Base-by-base conservation (phyloP, 2,797 vertebrate genomes). In the Gymnopithys bicolor region DNA sequence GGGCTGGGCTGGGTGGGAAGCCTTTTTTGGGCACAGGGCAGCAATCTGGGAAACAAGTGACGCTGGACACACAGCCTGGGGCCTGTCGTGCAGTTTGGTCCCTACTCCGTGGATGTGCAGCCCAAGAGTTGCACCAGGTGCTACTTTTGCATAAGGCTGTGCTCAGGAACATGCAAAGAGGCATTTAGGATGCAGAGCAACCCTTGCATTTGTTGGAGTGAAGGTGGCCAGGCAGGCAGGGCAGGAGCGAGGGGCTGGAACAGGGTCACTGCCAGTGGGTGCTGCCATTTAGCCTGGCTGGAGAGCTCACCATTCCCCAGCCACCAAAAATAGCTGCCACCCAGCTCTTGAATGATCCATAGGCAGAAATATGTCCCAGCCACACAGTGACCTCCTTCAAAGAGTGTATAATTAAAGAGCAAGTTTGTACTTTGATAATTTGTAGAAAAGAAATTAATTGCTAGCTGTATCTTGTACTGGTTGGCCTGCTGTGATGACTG, bases 381-480 rank as follows among this genome's bases (percentile, higher is more conserved):
- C 75, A 74, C 0, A 0, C 81, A 33, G 21, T 60, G 32, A 69
- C 64, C 79, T 94, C 58, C 64, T 87, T 89, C 68, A 73, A 67
- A 87, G 78, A 70, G 22, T 2, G 8, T 43, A 60, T 75, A 89
- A 84, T 93, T 87, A 79, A 87, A 84, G 90, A 77, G 63, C 80
- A 83, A 90, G 67, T 46, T 88, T 89, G 59, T 53, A 59, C 87
- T 86, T 84, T 79, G 84, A 53, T 71, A 60, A 90, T 93, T 89
- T 74, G 60, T 79, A 70, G 83, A 84, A 81, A 89, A 87, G 60
- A 81, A 74, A 84, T 82, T 84, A 95, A 87, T 74, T 95, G 74
- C 52, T 84, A 48, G 25, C 68, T 82, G 74, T 32, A 11, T 9
- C 39, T 69, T 35, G 52, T 56, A 49, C 35, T 1, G 1, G 33